A percentile compares a stretch with the other conserved stretches of the same genome.
These are phyloP conservation scores for Aphrophora alni DNA, from an alignment of 2,888 invertebrate genomes.

Conservation along the genomic window DNA sequence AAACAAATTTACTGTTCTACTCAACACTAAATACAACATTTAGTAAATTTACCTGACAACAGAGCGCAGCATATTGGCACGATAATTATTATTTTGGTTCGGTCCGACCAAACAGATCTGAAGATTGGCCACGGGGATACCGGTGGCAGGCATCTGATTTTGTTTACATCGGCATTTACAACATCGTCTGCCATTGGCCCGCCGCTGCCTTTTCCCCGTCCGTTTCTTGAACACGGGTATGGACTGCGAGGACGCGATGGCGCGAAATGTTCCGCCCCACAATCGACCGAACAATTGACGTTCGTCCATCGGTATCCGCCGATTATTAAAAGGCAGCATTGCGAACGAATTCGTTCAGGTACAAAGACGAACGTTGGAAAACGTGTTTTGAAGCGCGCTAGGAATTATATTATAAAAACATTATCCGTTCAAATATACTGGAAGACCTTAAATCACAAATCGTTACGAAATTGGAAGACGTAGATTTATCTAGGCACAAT, in stretches of 20 bases:
- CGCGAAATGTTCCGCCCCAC: not conserved
- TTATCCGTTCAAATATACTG: not conserved
- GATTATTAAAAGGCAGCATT: not conserved
- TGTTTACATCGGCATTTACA: constrained; percentile 20
- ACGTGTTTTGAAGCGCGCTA: not conserved
- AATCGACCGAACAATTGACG: not conserved
- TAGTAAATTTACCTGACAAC: constrained; percentile 43
- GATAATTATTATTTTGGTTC: constrained; percentile 3
- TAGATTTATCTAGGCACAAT: not conserved
- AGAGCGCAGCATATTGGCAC: constrained; percentile 38
- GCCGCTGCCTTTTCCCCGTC: not conserved
- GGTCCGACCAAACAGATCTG: constrained; percentile 29
- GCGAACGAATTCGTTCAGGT: not conserved
- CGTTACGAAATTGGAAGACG: not conserved
- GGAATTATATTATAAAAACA: not conserved
- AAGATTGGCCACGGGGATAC: constrained; percentile 23
- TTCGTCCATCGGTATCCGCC: not conserved
- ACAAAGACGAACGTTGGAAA: not conserved
- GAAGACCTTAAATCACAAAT: not conserved
- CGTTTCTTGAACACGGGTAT: not conserved
- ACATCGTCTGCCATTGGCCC: constrained; percentile 2
- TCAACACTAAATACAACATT: not conserved
- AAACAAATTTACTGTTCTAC: not conserved
- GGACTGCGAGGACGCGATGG: not conserved
- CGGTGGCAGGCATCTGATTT: constrained; percentile 4